Evolutionary conservation across 1,140 invertebrate species (phyloP), one percentile per base, ranked within the genome.

Genomic region (Aradophagus sp.): DNA sequence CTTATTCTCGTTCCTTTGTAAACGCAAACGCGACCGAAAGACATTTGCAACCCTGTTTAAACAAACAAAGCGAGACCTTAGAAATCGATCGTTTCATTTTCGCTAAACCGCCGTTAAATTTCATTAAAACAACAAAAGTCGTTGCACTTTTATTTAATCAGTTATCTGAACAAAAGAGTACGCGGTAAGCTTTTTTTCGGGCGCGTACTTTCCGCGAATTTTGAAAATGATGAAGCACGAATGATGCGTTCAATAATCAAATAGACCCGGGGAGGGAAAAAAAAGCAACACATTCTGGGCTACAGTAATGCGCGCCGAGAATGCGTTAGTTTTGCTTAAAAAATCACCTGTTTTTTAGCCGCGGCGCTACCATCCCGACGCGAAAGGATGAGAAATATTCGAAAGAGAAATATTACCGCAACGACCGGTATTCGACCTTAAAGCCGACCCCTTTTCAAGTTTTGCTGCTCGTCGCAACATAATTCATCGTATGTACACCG

Each of bases 321-420:
- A 58, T 50, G 52, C 29, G 45, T 52, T 58, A 35, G 52, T 31
- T 58, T 52, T 17, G 10, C 29, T 45, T 35, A 56, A 66, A 44
- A 58, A 66, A 66, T 72, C 45, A 32, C 44, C 55, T 68, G 62
- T n/a, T 72, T 66, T 74, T 62, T 72, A 59, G 58, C 72, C 39
- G 58, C 35, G 17, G 47, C 26, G 56, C 39, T 36, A 56, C 44
- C 47, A 70, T 44, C n/a, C 47, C 53, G 58, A 41, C 38, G 26
- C 45, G n/a, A 56, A 61, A 55, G 35, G 53, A 61, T 58, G 72
- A 70, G 67, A 70, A 70, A 74, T 67, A 70, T 70, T 56, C 52
- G 67, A 74, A 70, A 67, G 41, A 70, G 67, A 74, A 74, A 70
- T 70, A 70, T 69, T 62, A 69, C 56, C 45, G 31, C 47, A 56